A percentile compares a stretch with the other conserved stretches of the same genome.
Conservation (phyloP, 2,797 vertebrate species). For the Pseudotriccus pelzelni region DNA sequence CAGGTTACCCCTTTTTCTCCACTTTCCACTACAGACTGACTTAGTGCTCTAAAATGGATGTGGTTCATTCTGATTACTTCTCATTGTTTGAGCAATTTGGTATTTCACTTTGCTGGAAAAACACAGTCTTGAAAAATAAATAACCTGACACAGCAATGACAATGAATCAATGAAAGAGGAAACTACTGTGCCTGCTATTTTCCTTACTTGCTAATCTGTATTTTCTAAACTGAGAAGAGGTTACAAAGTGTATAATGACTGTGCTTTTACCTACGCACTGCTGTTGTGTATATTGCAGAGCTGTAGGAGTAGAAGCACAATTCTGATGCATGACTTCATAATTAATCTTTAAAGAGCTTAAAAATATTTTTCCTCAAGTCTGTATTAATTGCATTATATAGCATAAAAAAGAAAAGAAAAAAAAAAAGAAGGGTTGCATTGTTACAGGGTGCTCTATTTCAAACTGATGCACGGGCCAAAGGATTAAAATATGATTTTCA, state of each 20-base stretch:
- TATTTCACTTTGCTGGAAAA: slow-evolving; percentile 12
- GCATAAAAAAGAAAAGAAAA: not conserved
- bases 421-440: not conserved
- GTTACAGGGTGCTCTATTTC: not conserved
- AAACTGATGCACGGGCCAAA: not conserved
- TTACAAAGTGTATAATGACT: not conserved
- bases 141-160: not conserved
- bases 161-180: not conserved
- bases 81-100: not conserved
- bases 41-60: not conserved
- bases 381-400: not conserved
- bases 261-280: not conserved
- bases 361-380: not conserved
- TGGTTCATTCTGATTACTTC: slow-evolving; percentile 8
- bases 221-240: not conserved
- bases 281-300: not conserved
- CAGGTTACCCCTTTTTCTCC: not conserved
- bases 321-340: not conserved
- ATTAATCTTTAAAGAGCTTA: not conserved
- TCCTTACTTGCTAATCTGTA: not conserved
- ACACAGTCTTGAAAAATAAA: not conserved
- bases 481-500: not conserved
- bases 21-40: not conserved
- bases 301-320: not conserved
- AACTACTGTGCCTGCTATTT: slow-evolving; percentile 15